Evolutionary conservation across 2,888 invertebrate genomes (phyloP).

Genomic region (Scaptomyza polygonia): DNA sequence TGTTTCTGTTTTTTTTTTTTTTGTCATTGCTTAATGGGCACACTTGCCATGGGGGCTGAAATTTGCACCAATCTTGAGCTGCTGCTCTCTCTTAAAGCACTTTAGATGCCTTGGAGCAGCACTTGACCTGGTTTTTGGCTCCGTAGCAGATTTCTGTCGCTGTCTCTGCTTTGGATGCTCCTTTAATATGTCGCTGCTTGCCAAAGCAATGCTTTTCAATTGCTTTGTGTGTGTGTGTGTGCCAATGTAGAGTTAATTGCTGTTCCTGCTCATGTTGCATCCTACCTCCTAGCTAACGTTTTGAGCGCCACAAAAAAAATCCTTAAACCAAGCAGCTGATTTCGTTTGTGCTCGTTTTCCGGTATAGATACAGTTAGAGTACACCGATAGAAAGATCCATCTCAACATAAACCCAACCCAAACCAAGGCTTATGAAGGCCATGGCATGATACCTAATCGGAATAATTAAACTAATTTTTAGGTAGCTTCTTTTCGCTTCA

Average conservation of each 20-base stretch:
- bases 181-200: slow-evolving; percentile 19
- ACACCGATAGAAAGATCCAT: too few species aligned
- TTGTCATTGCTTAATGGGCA: slow-evolving; percentile 69
- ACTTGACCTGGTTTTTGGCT: slow-evolving; percentile 67
- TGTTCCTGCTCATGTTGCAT: slow-evolving; percentile 8
- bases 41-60: slow-evolving; percentile 53
- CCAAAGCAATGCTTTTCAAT: slow-evolving; percentile 22
- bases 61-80: slow-evolving; percentile 20
- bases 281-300: too few species aligned
- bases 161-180: slow-evolving; percentile 9
- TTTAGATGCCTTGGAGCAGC: slow-evolving; percentile 51
- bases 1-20: slow-evolving; percentile 16
- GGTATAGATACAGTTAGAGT: too few species aligned
- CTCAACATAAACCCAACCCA: too few species aligned
- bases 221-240: slow-evolving; percentile 16
- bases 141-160: slow-evolving; percentile 10
- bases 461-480: too few species aligned
- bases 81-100: slow-evolving; percentile 34
- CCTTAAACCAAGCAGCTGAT: slow-evolving; percentile 6
- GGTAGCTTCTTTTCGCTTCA: too few species aligned
- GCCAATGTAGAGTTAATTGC: slow-evolving; percentile 39
- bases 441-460: too few species aligned
- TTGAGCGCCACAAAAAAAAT: background rate
- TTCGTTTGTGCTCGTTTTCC: too few species aligned
- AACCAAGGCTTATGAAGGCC: too few species aligned